Percentiles rank a stretch among this genome's conserved stretches.
phyloP scores from a whole-genome alignment of 2,888 invertebrate species.

The Pollenia angustigena region DNA sequence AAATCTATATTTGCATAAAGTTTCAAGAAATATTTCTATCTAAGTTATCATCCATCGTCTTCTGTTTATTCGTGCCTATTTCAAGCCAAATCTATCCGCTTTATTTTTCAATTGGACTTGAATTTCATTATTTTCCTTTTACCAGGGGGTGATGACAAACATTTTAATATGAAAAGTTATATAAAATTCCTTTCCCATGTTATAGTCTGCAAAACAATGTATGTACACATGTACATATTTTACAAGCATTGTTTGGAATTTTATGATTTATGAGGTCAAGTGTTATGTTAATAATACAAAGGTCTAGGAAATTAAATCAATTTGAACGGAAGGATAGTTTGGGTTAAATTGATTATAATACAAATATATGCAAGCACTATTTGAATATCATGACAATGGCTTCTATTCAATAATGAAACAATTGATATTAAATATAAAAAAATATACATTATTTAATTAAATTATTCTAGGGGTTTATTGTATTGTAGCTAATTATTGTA shows the following conservation, averaged over 20 bases:
- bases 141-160: not conserved
- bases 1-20: not conserved
- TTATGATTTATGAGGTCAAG: slow-evolving; percentile 74
- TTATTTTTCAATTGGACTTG: not conserved
- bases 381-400: slow-evolving; percentile 49
- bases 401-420: slow-evolving; percentile 42
- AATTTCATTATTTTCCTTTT: slow-evolving; percentile 6
- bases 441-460: slow-evolving; percentile 14
- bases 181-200: slow-evolving; percentile 69
- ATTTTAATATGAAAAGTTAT: slow-evolving; percentile 38
- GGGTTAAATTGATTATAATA: slow-evolving; percentile 69
- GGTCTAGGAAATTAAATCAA: slow-evolving; percentile 80
- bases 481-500: not conserved
- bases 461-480: not conserved
- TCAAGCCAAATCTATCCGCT: too few relatives aligned
- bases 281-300: slow-evolving; percentile 79
- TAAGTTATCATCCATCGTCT: too few relatives aligned
- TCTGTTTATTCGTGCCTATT: too few relatives aligned
- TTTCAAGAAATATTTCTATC: too few relatives aligned
- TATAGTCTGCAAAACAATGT: slow-evolving; percentile 38
- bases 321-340: slow-evolving; percentile 80
- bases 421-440: slow-evolving; percentile 43
- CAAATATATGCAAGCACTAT: slow-evolving; percentile 44
- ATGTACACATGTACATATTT: not conserved
- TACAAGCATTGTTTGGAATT: slow-evolving; percentile 61